Evolutionary conservation across 2,113 vertebrate species (phyloP).

Genomic region (Heterochromis multidens): DNA sequence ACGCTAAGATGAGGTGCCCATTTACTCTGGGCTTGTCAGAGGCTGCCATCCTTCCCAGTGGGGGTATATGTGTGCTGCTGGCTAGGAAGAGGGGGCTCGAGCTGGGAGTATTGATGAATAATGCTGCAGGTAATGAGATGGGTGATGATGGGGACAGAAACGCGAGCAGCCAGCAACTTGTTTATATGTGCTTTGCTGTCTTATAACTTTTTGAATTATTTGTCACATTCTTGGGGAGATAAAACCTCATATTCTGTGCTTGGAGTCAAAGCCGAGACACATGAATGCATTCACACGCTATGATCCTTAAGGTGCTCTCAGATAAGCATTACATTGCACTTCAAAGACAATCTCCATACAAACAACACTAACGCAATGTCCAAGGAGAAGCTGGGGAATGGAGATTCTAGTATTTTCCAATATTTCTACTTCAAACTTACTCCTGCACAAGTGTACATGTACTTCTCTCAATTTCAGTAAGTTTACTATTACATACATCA

Average conservation of each 20-base stretch:
- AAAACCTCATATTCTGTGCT: background rate
- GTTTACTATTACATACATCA: background rate
- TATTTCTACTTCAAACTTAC: background rate
- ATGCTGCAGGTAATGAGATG: slow-evolving; percentile 68
- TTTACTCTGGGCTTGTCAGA: slow-evolving; percentile 57
- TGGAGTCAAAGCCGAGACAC: background rate
- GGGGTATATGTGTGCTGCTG: slow-evolving; percentile 48
- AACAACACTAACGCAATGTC: background rate
- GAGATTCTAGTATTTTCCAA: background rate
- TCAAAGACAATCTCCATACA: background rate
- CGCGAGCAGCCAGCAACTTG: slow-evolving; percentile 33
- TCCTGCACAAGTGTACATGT: background rate
- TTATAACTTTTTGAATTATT: slow-evolving; percentile 36
- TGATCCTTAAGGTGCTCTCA: background rate
- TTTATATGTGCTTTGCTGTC: slow-evolving; percentile 31
- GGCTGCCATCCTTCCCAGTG: slow-evolving; percentile 54
- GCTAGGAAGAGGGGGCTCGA: slow-evolving; percentile 8
- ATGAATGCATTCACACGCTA: background rate
- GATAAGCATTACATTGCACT: background rate
- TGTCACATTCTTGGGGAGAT: slow-evolving; percentile 20
- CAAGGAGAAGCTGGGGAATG: background rate
- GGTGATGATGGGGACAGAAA: slow-evolving; percentile 48
- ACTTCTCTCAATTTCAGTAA: background rate
- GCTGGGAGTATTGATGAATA: slow-evolving; percentile 61
- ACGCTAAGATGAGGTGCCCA: slow-evolving; percentile 32